These are phyloP conservation scores for Carposina sasakii DNA, from an alignment of 1,140 invertebrate genomes.

Conservation along the genomic window DNA sequence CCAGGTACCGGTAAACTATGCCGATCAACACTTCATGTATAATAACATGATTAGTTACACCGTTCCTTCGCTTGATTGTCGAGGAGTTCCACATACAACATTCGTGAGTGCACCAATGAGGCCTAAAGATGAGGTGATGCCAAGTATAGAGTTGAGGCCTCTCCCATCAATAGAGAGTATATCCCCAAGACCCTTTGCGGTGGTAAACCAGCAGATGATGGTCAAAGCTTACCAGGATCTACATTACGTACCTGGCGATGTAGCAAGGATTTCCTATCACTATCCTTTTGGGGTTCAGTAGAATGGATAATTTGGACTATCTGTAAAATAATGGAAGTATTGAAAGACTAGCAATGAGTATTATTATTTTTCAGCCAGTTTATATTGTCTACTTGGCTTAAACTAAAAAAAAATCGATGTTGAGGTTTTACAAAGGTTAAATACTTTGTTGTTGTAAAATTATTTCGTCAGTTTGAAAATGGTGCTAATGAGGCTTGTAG, in stretches of 20 bases:
- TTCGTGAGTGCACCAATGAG: conserved; percentile 45
- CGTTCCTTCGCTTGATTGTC: conserved; percentile 56
- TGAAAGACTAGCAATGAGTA: no score
- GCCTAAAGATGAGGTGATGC: conserved; percentile 46
- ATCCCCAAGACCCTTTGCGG: conserved; percentile 57
- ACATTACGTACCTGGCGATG: conserved; percentile 58
- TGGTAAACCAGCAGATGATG: conserved; percentile 70
- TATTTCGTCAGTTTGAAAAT: no score
- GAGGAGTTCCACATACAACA: conserved; percentile 49
- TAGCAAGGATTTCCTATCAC: conserved; percentile 58
- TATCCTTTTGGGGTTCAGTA: conserved; percentile 64
- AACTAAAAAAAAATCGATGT: no score
- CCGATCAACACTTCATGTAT: conserved; percentile 54
- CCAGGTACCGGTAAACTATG: conserved; percentile 45
- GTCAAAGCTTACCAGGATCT: conserved; percentile 68
- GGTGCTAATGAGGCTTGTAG: no score
- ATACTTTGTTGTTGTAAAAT: no score
- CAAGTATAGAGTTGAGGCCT: conserved; percentile 50
- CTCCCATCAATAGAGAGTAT: conserved; percentile 64
- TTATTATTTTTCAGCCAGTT: no score
- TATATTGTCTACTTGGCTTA: no score
- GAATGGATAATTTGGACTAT: no score
- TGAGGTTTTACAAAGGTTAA: no score
- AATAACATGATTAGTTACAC: conserved; percentile 62
- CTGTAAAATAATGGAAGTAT: no score